Evolutionary conservation across 2,797 vertebrate genomes (phyloP).

Genomic region (Enteromius viviparus): DNA sequence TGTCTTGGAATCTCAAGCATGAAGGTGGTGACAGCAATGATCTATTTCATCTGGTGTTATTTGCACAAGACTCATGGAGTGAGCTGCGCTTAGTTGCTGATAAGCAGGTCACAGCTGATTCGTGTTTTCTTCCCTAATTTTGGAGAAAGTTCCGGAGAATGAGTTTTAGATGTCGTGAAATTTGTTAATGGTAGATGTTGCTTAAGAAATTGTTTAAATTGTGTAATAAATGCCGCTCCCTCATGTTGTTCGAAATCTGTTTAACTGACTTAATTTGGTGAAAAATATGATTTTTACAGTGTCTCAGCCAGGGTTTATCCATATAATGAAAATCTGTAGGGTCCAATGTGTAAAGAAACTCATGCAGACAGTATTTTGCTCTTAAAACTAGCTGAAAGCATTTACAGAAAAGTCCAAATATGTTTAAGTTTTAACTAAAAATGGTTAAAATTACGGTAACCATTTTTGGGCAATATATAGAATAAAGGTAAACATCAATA

Average conservation of each 20-base stretch:
- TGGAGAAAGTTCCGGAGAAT: neutral
- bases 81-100: conserved; percentile 25
- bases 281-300: neutral
- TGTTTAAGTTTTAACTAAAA: neutral
- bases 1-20: conserved; percentile 31
- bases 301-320: neutral
- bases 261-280: neutral
- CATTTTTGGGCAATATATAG: neutral
- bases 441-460: neutral
- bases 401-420: neutral
- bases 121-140: conserved; percentile 6
- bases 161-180: neutral
- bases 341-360: neutral
- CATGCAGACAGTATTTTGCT: neutral
- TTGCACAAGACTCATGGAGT: conserved; percentile 23
- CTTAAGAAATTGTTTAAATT: neutral
- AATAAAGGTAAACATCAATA: conserved; percentile 4
- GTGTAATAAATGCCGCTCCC: neutral
- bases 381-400: neutral
- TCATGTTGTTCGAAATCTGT: neutral
- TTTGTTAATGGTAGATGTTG: neutral
- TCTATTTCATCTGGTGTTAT: conserved; percentile 42
- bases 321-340: neutral
- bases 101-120: conserved; percentile 6
- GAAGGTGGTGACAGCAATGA: conserved; percentile 40